Conservation (phyloP, 2,888 invertebrate genomes). For the Eristalinus sepulchralis region DNA sequence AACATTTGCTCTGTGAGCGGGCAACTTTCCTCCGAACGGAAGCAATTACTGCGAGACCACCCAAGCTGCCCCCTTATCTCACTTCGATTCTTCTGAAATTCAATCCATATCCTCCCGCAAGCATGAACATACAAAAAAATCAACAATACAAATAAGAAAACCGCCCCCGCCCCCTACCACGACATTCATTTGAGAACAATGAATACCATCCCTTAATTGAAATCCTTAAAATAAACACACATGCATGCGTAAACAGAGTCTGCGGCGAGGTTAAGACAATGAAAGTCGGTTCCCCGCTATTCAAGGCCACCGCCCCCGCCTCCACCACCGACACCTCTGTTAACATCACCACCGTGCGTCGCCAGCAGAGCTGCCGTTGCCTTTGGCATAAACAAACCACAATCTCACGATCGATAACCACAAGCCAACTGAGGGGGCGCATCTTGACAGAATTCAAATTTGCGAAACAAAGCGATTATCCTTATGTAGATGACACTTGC, state of each 20-base stretch:
- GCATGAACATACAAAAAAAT: not conserved
- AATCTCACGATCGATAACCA: slow-evolving; percentile 6
- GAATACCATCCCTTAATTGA: slow-evolving; percentile 18
- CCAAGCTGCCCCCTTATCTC: no score
- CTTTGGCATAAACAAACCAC: no score
- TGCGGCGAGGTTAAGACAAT: not conserved
- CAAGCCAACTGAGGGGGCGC: not conserved
- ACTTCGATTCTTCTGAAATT: no score
- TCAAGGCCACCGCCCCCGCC: not conserved
- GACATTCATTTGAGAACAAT: slow-evolving; percentile 1
- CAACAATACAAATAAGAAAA: no score
- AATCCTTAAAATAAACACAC: slow-evolving; percentile 1
- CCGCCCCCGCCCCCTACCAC: no score
- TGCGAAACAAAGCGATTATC: not conserved
- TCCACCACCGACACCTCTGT: no score
- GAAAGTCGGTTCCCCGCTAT: not conserved
- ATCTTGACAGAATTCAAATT: not conserved
- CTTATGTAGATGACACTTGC: slow-evolving; percentile 7
- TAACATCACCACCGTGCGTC: no score
- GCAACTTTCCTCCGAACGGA: no score
- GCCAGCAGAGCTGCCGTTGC: not conserved
- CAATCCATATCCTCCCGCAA: no score
- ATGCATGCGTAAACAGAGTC: not conserved
- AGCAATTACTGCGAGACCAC: no score
- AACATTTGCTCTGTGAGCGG: no score